A percentile compares a stretch with the other conserved stretches of the same genome.
These are phyloP conservation scores for Clavelina lepadiformis DNA, from an alignment of 23 tunicate genomes.

Conservation along the genomic window DNA sequence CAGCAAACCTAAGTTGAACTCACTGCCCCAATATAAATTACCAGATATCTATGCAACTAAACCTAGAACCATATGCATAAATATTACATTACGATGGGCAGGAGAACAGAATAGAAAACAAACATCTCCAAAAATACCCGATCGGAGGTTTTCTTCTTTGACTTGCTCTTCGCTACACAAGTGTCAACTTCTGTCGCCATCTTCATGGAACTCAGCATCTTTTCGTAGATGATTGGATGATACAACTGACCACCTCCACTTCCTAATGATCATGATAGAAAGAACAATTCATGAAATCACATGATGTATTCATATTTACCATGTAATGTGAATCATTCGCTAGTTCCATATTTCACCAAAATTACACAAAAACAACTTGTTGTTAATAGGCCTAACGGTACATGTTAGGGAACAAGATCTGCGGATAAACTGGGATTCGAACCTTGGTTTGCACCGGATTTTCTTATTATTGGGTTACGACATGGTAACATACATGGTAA, in stretches of 20 bases:
- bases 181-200: slow-evolving; percentile 13
- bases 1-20: too few species aligned
- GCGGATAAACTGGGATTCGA: neutral
- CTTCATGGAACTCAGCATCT: slow-evolving; percentile 18
- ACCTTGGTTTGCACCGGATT: too few species aligned
- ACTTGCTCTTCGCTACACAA: neutral
- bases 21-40: too few species aligned
- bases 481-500: too few species aligned
- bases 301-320: too few species aligned
- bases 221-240: slow-evolving; percentile 41
- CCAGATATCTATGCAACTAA: too few species aligned
- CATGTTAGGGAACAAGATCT: neutral
- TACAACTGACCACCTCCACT: slow-evolving; percentile 31
- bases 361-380: neutral
- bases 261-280: slow-evolving; percentile 7
- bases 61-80: too few species aligned
- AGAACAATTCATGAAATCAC: neutral
- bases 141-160: slow-evolving; percentile 6
- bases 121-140: neutral
- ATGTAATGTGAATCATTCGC: too few species aligned
- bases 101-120: neutral
- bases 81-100: neutral
- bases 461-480: too few species aligned
- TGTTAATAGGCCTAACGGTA: neutral
- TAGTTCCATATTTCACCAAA: neutral